Percentiles rank a stretch among this genome's conserved stretches.
Conservation (phyloP, 1,140 invertebrate species). For the Contarinia nasturtii region DNA sequence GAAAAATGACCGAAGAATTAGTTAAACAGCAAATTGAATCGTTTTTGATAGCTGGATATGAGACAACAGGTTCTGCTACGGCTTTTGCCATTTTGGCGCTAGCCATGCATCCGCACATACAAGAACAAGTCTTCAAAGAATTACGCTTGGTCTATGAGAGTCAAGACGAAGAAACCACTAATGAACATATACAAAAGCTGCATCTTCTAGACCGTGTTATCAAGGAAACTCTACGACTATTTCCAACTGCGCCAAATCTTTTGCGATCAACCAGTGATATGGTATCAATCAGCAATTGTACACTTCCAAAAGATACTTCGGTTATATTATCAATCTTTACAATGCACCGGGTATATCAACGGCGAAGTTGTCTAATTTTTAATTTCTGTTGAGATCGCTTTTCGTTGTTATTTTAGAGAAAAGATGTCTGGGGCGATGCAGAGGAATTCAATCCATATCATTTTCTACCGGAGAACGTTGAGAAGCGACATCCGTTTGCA, state of each 20-base stretch:
- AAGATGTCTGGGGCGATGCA: too few relatives aligned
- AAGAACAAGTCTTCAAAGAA: not conserved
- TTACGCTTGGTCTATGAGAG: not conserved
- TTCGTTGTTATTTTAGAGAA: too few relatives aligned
- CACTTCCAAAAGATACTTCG: too few relatives aligned
- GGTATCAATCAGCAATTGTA: too few relatives aligned
- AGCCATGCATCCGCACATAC: not conserved
- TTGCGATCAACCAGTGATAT: too few relatives aligned
- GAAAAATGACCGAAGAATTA: too few relatives aligned
- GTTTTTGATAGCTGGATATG: not conserved
- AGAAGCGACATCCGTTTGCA: constrained; percentile 20
- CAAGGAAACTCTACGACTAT: constrained; percentile 29
- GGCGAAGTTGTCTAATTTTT: too few relatives aligned
- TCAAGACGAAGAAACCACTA: not conserved
- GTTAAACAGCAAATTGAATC: too few relatives aligned
- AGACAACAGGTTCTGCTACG: not conserved
- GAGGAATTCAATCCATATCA: constrained; percentile 35
- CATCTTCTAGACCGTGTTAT: constrained; percentile 8
- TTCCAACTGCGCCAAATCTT: constrained; percentile 26
- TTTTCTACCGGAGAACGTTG: constrained; percentile 25
- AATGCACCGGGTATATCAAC: too few relatives aligned
- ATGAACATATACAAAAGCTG: constrained; percentile 1
- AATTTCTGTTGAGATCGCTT: too few relatives aligned
- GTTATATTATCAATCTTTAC: too few relatives aligned
- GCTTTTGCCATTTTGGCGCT: not conserved